Conservation (phyloP, 2,797 vertebrate genomes). For the Cryptoprocta ferox region DNA sequence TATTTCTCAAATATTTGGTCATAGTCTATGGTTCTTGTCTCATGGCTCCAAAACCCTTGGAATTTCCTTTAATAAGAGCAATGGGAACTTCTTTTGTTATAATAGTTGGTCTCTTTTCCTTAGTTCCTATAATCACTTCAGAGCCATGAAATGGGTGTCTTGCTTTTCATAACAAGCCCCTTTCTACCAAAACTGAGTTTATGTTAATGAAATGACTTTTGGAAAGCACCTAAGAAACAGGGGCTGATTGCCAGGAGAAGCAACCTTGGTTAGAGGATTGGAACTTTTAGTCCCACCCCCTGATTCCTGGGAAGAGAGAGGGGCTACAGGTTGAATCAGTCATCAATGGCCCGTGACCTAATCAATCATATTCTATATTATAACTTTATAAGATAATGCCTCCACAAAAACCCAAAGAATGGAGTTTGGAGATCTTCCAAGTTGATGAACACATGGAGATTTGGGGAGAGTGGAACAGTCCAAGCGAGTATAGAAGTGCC, state of each 20-base stretch:
- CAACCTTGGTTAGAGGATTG: not conserved
- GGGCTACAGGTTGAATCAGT: not conserved
- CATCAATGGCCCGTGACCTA: not conserved
- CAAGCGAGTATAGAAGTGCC: not conserved
- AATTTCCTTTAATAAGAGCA: not conserved
- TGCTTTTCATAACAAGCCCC: not conserved
- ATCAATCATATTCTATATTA: not conserved
- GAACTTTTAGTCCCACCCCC: not conserved
- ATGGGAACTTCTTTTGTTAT: not conserved
- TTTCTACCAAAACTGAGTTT: not conserved
- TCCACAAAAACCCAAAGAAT: not conserved
- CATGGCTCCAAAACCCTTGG: not conserved
- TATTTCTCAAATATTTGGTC: not conserved
- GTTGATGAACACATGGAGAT: not conserved
- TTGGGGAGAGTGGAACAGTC: not conserved
- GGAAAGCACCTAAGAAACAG: not conserved
- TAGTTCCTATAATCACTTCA: not conserved
- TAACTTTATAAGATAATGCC: not conserved
- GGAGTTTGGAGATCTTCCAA: not conserved
- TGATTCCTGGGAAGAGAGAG: not conserved
- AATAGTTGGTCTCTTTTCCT: not conserved
- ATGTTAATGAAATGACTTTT: not conserved
- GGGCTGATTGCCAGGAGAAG: not conserved
- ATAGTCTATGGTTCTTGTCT: not conserved
- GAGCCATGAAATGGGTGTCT: not conserved